Evolutionary conservation across 2,113 vertebrate species (phyloP).

Genomic region (Todiramphus saurophagus): DNA sequence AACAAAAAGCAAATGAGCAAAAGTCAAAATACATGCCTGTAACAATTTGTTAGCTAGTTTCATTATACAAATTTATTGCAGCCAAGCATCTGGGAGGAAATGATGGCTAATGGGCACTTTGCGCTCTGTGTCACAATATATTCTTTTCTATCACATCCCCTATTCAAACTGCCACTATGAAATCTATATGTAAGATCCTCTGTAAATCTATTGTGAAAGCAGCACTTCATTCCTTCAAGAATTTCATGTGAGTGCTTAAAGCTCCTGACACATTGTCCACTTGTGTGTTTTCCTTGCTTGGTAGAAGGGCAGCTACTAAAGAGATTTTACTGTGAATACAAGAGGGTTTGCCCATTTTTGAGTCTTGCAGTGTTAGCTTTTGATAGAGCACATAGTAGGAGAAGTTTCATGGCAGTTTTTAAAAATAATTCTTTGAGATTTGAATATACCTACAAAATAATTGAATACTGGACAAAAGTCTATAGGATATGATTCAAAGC

Average conservation of each 20-base stretch:
- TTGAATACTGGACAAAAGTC: neutral
- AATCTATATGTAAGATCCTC: neutral
- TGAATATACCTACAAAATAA: neutral
- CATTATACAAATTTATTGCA: neutral
- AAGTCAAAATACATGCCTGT: neutral
- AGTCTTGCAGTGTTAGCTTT: neutral
- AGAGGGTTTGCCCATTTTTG: neutral
- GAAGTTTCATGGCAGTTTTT: neutral
- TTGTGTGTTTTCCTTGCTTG: neutral
- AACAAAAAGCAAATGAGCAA: neutral
- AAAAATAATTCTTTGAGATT: neutral
- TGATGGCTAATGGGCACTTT: neutral
- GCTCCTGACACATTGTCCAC: neutral
- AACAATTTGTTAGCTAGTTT: neutral
- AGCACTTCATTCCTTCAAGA: neutral
- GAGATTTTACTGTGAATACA: neutral
- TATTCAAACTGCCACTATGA: neutral
- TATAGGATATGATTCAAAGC: neutral
- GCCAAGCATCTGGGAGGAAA: neutral
- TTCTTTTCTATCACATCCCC: neutral
- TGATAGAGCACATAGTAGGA: neutral
- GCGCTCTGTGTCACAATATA: neutral
- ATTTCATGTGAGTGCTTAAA: neutral
- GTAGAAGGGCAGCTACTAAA: neutral
- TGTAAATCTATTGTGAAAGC: neutral